phyloP scores from a whole-genome alignment of 2,113 vertebrate species.

The Pardalotus punctatus region DNA sequence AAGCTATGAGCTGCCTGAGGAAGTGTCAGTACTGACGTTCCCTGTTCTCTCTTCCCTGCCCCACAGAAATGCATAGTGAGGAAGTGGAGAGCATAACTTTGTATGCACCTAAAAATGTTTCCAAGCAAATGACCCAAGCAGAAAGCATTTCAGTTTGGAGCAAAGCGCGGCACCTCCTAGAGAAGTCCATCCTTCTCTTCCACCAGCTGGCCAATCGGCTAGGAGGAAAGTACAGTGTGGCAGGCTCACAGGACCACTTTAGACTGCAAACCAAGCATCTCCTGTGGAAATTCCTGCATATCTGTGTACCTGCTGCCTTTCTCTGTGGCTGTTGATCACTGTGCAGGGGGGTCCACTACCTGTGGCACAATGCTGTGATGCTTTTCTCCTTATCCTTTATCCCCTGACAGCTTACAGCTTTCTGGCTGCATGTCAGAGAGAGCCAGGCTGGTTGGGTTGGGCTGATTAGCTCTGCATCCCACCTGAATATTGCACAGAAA shows the following conservation, averaged over 20 bases:
- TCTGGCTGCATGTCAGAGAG: fast-evolving
- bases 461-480: neutral
- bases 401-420: neutral
- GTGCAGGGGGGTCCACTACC: neutral
- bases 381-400: neutral
- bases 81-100: neutral
- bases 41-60: neutral
- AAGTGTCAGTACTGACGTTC: neutral
- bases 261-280: neutral
- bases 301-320: neutral
- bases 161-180: neutral
- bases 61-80: neutral
- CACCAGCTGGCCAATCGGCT: neutral
- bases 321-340: neutral
- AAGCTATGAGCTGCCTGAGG: neutral
- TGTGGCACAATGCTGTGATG: neutral
- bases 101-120: fast-evolving
- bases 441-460: neutral
- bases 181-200: neutral
- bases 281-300: neutral
- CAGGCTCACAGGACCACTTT: neutral
- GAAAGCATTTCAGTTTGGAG: neutral
- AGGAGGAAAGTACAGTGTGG: neutral
- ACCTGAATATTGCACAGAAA: neutral
- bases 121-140: neutral